phyloP scores from a whole-genome alignment of 2,888 invertebrate genomes.

The Leptarthrus brevirostris region DNA sequence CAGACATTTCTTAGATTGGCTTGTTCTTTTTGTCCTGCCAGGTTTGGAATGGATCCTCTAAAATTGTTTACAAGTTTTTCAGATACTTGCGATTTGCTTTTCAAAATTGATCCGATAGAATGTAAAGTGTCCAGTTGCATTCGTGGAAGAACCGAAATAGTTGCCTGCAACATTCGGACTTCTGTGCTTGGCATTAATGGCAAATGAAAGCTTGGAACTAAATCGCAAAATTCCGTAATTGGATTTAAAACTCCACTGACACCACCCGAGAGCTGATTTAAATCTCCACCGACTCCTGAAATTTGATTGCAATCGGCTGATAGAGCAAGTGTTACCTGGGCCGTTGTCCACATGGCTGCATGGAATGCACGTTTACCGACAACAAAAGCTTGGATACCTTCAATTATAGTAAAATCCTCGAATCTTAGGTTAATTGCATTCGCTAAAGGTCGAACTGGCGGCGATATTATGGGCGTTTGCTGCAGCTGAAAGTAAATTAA shows the following conservation, averaged over 20 bases:
- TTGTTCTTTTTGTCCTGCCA: conserved; percentile 62
- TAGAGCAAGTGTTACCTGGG: conserved; percentile 76
- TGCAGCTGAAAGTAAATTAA: conserved; percentile 70
- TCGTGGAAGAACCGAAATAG: conserved; percentile 79
- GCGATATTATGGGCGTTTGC: conserved; percentile 76
- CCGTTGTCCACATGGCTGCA: conserved; percentile 79
- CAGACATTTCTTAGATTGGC: conserved; percentile 68
- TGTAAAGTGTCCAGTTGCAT: conserved; percentile 81
- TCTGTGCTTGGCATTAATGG: conserved; percentile 70
- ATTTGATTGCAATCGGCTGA: conserved; percentile 72
- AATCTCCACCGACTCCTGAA: conserved; percentile 67
- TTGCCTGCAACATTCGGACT: conserved; percentile 79
- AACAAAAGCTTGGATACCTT: conserved; percentile 69
- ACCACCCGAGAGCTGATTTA: conserved; percentile 74
- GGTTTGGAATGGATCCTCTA: conserved; percentile 67
- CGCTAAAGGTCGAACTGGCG: conserved; percentile 77
- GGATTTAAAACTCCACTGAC: conserved; percentile 78
- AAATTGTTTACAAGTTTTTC: conserved; percentile 66
- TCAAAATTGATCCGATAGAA: conserved; percentile 74
- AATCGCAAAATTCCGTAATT: conserved; percentile 83
- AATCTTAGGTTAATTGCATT: conserved; percentile 79
- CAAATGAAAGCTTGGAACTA: conserved; percentile 78
- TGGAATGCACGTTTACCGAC: conserved; percentile 81
- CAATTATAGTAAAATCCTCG: conserved; percentile 77
- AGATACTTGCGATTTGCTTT: conserved; percentile 68